A percentile compares a stretch with the other conserved stretches of the same genome.
phyloP scores from a whole-genome alignment of 1,140 invertebrate genomes.

The Oreohelix idahoensis region DNA sequence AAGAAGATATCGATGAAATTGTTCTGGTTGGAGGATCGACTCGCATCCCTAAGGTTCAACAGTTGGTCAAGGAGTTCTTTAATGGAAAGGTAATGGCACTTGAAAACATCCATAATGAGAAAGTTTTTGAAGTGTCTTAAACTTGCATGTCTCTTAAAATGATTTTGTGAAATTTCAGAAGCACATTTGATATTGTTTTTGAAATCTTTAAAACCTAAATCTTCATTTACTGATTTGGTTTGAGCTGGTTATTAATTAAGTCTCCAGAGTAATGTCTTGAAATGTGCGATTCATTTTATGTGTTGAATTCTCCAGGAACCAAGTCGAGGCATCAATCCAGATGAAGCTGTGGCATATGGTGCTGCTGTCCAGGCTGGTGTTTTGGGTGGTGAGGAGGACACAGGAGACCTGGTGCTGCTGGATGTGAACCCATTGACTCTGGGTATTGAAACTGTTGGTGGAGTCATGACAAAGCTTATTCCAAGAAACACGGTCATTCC shows the following conservation, averaged over 20 bases:
- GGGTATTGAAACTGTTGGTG: conserved; percentile 99
- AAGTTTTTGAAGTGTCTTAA: no score
- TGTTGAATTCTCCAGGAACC: conserved; percentile 80
- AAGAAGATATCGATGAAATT: conserved; percentile 98
- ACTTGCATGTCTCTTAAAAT: no score
- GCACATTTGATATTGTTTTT: no score
- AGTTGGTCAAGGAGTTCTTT: conserved; percentile 99
- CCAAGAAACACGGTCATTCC: conserved; percentile 98
- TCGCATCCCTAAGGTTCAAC: conserved; percentile 98
- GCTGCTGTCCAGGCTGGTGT: conserved; percentile 97
- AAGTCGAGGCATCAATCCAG: conserved; percentile 97
- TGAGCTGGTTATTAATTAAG: no score
- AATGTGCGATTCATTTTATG: no score
- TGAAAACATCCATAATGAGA: neutral
- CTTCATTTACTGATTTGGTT: no score
- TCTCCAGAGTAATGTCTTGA: no score
- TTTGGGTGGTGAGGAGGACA: conserved; percentile 82
- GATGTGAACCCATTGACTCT: conserved; percentile 98
- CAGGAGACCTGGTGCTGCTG: conserved; percentile 95
- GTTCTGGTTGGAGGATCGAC: conserved; percentile 99
- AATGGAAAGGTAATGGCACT: conserved; percentile 74
- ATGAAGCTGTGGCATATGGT: conserved; percentile 87
- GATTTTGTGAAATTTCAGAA: no score
- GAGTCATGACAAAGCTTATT: conserved; percentile 99
- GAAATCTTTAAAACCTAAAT: no score